These are phyloP conservation scores for Romanogobio albipinnatus DNA, from an alignment of 2,113 vertebrate species.

Conservation along the genomic window DNA sequence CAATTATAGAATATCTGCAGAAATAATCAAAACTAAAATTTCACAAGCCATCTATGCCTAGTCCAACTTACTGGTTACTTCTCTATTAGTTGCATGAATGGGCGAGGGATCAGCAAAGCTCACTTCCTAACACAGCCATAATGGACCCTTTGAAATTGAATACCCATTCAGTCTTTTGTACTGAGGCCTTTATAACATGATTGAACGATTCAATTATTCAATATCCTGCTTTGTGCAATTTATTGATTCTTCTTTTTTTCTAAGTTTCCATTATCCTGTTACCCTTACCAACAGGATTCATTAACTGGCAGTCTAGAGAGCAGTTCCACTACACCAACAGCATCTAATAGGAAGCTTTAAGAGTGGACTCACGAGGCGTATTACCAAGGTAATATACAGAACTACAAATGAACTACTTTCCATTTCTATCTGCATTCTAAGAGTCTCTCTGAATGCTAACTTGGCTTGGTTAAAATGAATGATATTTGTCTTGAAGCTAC, in stretches of 20 bases:
- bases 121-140: slow-evolving; percentile 23
- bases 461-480: not conserved
- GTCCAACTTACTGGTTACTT: not conserved
- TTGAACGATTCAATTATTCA: slow-evolving; percentile 55
- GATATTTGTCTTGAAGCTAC: not conserved
- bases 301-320: slow-evolving; percentile 23
- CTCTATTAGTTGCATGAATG: not conserved
- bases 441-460: slow-evolving; percentile 21
- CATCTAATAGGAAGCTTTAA: slow-evolving; percentile 4
- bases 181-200: slow-evolving; percentile 49
- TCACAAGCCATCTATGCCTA: not conserved
- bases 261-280: slow-evolving; percentile 48
- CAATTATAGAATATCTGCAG: not conserved
- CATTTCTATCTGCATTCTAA: not conserved
- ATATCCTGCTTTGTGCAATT: slow-evolving; percentile 54
- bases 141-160: slow-evolving; percentile 48
- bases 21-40: not conserved
- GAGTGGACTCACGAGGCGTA: not conserved
- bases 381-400: not conserved
- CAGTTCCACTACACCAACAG: not conserved
- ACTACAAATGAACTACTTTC: not conserved
- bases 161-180: slow-evolving; percentile 41
- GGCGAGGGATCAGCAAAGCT: slow-evolving; percentile 25
- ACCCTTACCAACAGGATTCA: slow-evolving; percentile 34
- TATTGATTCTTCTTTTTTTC: slow-evolving; percentile 49